Percentiles rank a stretch among this genome's conserved stretches.
Evolutionary conservation across 2,113 vertebrate genomes (phyloP).

Genomic region (Anseranas semipalmata): DNA sequence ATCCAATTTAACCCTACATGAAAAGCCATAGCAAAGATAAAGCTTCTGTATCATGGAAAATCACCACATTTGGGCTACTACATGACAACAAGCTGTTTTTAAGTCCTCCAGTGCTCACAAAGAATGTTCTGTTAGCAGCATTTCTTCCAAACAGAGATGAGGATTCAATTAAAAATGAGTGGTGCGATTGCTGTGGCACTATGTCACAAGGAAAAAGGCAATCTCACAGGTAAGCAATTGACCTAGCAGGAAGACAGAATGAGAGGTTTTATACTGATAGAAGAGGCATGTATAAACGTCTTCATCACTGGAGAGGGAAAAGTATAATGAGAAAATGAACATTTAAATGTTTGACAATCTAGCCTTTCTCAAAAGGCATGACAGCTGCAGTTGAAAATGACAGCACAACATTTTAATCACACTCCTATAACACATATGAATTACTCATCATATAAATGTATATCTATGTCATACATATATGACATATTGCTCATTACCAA

Average conservation of each 20-base stretch:
- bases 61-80: neutral
- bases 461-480: neutral
- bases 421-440: neutral
- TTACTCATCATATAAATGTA: neutral
- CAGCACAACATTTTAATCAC: neutral
- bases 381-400: neutral
- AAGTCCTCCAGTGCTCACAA: neutral
- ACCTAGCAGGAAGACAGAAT: neutral
- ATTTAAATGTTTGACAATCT: neutral
- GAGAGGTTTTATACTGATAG: neutral
- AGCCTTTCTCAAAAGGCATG: neutral
- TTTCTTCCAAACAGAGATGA: neutral
- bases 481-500: neutral
- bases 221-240: neutral
- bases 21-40: neutral
- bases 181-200: neutral
- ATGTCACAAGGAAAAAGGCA: neutral
- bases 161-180: neutral
- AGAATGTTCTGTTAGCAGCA: rapidly evolving
- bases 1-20: neutral
- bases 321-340: neutral
- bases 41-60: neutral
- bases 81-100: neutral
- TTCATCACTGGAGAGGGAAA: neutral
- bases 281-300: neutral